Evolutionary conservation across 2,888 invertebrate species (phyloP).

Genomic region (Nebria brevicollis): DNA sequence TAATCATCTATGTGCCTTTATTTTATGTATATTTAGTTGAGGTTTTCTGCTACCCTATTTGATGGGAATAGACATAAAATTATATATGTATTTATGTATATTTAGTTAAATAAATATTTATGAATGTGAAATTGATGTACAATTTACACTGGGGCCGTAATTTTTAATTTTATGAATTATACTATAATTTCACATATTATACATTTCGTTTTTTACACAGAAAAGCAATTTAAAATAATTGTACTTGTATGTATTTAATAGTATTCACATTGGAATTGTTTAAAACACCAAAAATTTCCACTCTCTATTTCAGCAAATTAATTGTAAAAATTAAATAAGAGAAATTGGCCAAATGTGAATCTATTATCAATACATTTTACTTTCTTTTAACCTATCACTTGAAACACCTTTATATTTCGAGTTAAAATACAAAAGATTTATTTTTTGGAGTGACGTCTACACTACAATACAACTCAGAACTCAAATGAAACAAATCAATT

Average conservation of each 20-base stretch:
- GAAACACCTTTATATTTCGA: not conserved
- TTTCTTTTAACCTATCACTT: not conserved
- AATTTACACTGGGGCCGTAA: no score
- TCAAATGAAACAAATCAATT: no score
- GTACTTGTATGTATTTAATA: not conserved
- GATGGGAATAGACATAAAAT: no score
- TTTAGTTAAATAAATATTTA: not conserved
- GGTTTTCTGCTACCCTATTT: not conserved
- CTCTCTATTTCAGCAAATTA: not conserved
- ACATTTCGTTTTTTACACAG: not conserved
- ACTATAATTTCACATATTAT: not conserved
- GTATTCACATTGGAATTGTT: not conserved
- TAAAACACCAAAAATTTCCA: not conserved
- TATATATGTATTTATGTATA: no score
- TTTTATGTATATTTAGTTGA: no score
- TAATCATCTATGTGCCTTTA: no score
- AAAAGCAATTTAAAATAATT: constrained; percentile 1
- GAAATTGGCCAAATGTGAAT: not conserved
- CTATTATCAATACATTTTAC: not conserved
- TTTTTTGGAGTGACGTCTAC: no score
- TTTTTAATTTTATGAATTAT: no score
- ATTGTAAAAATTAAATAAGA: not conserved
- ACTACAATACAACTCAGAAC: no score
- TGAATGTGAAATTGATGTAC: not conserved
- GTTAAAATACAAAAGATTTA: not conserved